Percentiles rank a stretch among this genome's conserved stretches.
These are phyloP conservation scores for Oncorhynchus tshawytscha DNA, from an alignment of 2,113 vertebrate species.

Conservation along the genomic window DNA sequence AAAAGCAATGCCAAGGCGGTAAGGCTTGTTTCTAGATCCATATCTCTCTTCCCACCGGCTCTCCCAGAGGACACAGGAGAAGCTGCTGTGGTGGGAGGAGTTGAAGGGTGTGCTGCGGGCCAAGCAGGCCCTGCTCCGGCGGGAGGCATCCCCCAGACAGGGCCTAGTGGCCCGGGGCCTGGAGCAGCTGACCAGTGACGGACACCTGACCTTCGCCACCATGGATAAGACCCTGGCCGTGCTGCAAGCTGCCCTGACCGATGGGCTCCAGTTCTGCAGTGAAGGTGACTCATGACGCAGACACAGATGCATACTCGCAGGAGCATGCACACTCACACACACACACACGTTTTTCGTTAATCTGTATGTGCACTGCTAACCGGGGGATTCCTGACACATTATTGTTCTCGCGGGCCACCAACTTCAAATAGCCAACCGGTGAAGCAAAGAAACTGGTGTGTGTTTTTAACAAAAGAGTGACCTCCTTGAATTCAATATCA, in stretches of 20 bases:
- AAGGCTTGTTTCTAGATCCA: too few relatives aligned
- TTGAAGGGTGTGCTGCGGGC: conserved; percentile 71
- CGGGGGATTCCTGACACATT: too few relatives aligned
- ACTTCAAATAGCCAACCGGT: too few relatives aligned
- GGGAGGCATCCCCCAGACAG: conserved; percentile 76
- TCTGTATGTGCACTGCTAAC: too few relatives aligned
- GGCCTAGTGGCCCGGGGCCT: conserved; percentile 71
- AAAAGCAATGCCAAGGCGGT: too few relatives aligned
- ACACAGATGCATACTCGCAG: neutral
- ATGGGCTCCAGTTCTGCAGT: conserved; percentile 73
- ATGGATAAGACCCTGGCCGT: conserved; percentile 83
- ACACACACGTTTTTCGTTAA: too few relatives aligned
- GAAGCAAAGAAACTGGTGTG: too few relatives aligned
- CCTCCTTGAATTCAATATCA: too few relatives aligned
- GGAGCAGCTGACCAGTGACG: conserved; percentile 79
- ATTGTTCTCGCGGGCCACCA: too few relatives aligned
- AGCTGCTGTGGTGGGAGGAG: conserved; percentile 79
- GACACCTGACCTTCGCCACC: conserved; percentile 73
- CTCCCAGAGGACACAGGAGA: conserved; percentile 78
- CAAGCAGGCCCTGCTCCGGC: conserved; percentile 74
- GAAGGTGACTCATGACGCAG: conserved; percentile 68
- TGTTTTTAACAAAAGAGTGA: too few relatives aligned
- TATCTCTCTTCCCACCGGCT: neutral
- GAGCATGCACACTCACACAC: neutral
- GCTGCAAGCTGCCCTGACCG: conserved; percentile 75